A percentile compares a stretch with the other conserved stretches of the same genome.
Evolutionary conservation across 2,888 invertebrate genomes (phyloP).

Genomic region (Lasioglossum leucozonium): DNA sequence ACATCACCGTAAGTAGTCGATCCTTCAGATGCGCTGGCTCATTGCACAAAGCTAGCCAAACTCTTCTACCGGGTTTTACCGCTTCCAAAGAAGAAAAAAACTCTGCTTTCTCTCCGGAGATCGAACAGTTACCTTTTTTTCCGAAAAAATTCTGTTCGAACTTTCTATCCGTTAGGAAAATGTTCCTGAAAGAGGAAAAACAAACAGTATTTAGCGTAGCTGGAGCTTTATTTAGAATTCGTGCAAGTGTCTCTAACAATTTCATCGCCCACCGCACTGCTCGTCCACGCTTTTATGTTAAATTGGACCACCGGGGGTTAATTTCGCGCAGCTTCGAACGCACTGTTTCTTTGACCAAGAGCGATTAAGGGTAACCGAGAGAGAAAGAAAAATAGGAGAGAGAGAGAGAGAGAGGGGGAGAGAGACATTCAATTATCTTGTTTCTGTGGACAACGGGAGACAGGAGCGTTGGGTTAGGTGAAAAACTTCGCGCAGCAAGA

Average conservation of each 20-base stretch:
- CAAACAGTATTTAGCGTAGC: neutral
- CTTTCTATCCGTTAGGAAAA: neutral
- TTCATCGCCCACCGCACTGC: neutral
- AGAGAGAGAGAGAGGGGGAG: neutral
- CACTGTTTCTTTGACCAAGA: neutral
- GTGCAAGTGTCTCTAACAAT: neutral
- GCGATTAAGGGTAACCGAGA: neutral
- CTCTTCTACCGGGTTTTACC: neutral
- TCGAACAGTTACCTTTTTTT: neutral
- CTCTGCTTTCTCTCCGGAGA: neutral
- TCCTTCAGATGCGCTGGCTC: constrained; percentile 14
- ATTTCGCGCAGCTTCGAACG: neutral
- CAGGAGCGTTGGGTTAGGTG: neutral
- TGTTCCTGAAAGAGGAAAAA: neutral
- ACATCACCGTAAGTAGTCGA: constrained; percentile 86
- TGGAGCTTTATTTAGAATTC: neutral
- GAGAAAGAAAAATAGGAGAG: no score
- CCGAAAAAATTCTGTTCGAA: neutral
- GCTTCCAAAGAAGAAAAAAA: neutral
- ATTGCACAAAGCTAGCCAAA: neutral
- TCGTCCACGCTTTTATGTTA: neutral
- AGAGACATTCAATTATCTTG: neutral
- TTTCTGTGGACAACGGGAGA: constrained; percentile 16
- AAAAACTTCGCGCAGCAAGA: constrained; percentile 32
- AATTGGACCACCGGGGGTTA: neutral